phyloP scores from a whole-genome alignment of 2,113 vertebrate species.

The Sinocyclocheilus maitianheensis region DNA sequence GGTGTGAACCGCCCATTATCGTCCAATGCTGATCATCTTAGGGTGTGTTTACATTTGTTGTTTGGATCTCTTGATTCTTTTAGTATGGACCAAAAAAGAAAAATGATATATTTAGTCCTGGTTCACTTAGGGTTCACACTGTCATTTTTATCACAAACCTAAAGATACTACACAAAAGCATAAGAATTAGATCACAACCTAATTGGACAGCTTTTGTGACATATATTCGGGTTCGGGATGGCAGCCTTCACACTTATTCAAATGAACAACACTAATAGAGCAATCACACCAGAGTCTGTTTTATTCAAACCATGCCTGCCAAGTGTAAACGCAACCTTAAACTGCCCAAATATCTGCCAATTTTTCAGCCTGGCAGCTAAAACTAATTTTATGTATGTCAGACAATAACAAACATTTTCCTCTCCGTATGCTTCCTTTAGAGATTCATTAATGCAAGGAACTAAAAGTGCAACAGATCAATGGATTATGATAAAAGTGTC shows the following conservation, averaged over 20 bases:
- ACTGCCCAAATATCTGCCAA: not conserved
- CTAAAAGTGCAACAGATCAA: slow-evolving; percentile 23
- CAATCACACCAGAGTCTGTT: not conserved
- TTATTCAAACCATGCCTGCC: not conserved
- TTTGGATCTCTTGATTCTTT: too few species aligned
- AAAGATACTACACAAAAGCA: too few species aligned
- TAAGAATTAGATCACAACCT: too few species aligned
- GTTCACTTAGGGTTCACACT: too few species aligned
- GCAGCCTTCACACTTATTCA: not conserved
- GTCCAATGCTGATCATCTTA: not conserved
- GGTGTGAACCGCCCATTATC: not conserved
- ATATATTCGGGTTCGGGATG: too few species aligned
- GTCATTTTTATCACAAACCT: too few species aligned
- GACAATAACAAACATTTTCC: not conserved
- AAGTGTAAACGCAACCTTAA: not conserved
- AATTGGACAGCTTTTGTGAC: too few species aligned
- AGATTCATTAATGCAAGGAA: slow-evolving; percentile 1
- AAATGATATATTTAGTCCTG: too few species aligned
- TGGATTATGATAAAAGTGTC: slow-evolving; percentile 40
- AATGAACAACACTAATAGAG: not conserved
- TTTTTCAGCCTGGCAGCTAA: not conserved
- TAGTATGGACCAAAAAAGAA: too few species aligned
- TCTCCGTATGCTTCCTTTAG: not conserved
- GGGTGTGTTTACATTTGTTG: too few species aligned
- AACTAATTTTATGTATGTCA: not conserved